Percentiles rank a stretch among this genome's conserved stretches.
These are phyloP conservation scores for Nyctibius grandis DNA, from an alignment of 2,797 vertebrate species.

Conservation along the genomic window DNA sequence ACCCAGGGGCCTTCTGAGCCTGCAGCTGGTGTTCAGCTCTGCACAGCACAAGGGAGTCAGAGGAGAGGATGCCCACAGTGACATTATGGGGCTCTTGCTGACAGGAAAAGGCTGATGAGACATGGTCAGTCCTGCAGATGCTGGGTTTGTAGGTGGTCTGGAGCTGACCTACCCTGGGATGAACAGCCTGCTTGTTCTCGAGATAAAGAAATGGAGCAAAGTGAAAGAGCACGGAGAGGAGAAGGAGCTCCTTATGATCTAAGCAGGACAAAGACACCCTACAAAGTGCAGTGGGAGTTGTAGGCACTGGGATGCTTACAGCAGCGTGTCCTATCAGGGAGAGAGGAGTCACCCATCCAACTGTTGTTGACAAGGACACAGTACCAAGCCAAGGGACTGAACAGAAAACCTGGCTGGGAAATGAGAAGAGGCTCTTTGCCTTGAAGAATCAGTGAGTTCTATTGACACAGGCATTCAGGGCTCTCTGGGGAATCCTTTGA, in stretches of 20 bases:
- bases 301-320: not conserved
- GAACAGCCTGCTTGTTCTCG: conserved; percentile 9
- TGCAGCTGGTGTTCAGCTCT: not conserved
- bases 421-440: not conserved
- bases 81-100: not conserved
- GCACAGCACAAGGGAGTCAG: not conserved
- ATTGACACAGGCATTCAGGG: not conserved
- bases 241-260: not conserved
- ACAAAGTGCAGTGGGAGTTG: accelerated
- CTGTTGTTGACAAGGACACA: not conserved
- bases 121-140: not conserved
- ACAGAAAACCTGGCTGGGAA: not conserved
- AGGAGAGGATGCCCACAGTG: not conserved
- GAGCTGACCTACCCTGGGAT: not conserved
- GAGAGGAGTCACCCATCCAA: not conserved
- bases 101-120: conserved; percentile 18
- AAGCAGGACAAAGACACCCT: not conserved
- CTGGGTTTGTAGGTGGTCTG: conserved; percentile 56
- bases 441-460: not conserved
- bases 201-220: not conserved
- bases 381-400: accelerated
- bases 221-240: not conserved
- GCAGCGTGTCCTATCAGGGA: not conserved
- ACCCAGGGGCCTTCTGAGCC: not conserved
- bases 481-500: not conserved